Conservation (phyloP, 2,113 vertebrate species). For the Serinus canaria region DNA sequence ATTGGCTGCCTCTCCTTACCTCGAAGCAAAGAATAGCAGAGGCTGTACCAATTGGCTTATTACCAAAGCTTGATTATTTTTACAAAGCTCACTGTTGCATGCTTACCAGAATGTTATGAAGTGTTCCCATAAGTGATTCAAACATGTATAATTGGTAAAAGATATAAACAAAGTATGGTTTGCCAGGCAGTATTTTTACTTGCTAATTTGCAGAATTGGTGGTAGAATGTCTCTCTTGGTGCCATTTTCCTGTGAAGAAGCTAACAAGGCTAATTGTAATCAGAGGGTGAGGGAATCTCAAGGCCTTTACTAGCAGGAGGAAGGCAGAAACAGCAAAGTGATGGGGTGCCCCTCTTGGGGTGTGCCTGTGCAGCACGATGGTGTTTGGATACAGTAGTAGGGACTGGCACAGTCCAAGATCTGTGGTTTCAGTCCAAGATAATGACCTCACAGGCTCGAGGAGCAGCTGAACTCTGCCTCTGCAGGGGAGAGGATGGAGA, state of each 20-base stretch:
- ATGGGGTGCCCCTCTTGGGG: rapidly evolving
- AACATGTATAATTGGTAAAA: slow-evolving; percentile 9
- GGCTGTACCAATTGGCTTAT: not conserved
- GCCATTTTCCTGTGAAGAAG: not conserved
- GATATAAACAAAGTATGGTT: not conserved
- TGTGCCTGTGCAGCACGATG: rapidly evolving
- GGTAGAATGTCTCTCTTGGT: not conserved
- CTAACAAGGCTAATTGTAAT: not conserved
- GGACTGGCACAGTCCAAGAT: not conserved
- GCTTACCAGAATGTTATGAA: not conserved
- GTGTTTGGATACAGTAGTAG: not conserved
- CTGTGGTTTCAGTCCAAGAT: not conserved
- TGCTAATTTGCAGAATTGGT: not conserved
- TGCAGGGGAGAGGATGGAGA: not conserved
- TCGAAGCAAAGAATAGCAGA: not conserved
- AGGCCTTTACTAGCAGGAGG: not conserved
- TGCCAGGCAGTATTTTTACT: not conserved
- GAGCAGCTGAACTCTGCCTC: not conserved
- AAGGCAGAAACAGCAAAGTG: not conserved
- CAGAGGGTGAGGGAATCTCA: not conserved
- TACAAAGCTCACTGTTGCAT: not conserved
- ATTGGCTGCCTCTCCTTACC: not conserved
- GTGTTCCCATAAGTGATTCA: not conserved
- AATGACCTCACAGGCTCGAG: not conserved
- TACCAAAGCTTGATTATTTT: slow-evolving; percentile 34